Base-by-base conservation (phyloP, 2,888 invertebrate species). In the Phaonia tiefii region DNA sequence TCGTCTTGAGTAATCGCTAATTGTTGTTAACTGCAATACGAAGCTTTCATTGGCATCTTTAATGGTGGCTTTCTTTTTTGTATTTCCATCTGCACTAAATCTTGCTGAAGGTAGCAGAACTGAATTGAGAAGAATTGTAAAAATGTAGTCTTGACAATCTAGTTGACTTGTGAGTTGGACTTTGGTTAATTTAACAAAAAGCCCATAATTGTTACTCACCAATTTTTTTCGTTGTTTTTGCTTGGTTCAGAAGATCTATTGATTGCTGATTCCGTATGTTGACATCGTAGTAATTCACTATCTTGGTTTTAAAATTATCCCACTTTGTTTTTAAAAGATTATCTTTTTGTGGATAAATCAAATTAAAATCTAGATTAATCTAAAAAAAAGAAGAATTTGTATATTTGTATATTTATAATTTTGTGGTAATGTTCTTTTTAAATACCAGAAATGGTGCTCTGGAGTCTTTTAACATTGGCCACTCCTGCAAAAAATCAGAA, bases 261-360 rank as follows among this genome's bases (percentile, higher is more conserved):
- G n/a, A n/a, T n/a, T n/a, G n/a, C n/a, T n/a, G n/a, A n/a, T n/a
- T n/a, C n/a, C n/a, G n/a, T n/a, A n/a, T n/a, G n/a, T n/a, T n/a
- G n/a, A n/a, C n/a, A n/a, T n/a, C n/a, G n/a, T n/a, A n/a, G n/a
- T 22, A 77, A 31, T 71, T 70, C 65, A 65, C 70, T 63, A 77
- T 71, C 67, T 72, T 77, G 54, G 72, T 67, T 58, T 78, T 80
- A 49, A 49, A 49, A 49, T 17, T 49, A 49, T 17, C 73, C 76
- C 73, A 80, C 73, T 80, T 77, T 70, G 74, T 74, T 77, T 77
- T 81, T 77, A 77, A 77, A 75, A 77, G 70, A 77, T 74, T 63
- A n/a, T n/a, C n/a, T n/a, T n/a, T n/a, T n/a, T n/a, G n/a, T n/a
- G n/a, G n/a, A n/a, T n/a, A n/a, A n/a, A n/a, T n/a, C n/a, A 49